These are phyloP conservation scores for Hirtodrosophila confusa DNA, from an alignment of 2,888 invertebrate genomes.

Conservation along the genomic window DNA sequence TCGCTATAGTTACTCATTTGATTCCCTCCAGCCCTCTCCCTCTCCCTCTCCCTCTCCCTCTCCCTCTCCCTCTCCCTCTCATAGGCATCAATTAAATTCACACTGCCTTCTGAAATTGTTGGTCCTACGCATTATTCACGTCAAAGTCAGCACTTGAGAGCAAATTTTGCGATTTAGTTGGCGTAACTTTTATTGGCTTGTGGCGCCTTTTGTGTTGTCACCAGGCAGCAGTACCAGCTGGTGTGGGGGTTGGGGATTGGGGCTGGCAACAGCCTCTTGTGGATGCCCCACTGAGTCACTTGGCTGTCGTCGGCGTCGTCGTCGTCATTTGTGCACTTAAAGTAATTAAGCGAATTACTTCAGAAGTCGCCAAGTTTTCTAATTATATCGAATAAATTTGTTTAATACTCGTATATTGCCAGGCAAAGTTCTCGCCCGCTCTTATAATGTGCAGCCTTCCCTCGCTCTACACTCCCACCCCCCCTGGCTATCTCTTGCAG, in stretches of 20 bases:
- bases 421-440: constrained; percentile 10
- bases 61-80: too few relatives aligned
- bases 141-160: constrained; percentile 53
- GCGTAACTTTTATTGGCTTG: constrained; percentile 72
- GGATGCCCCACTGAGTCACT: constrained; percentile 28
- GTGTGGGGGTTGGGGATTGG: neutral
- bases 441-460: neutral
- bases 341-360: constrained; percentile 81
- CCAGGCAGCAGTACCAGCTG: constrained; percentile 35
- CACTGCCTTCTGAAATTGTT: constrained; percentile 47
- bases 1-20: constrained; percentile 7
- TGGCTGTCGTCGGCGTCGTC: constrained; percentile 33
- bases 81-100: constrained; percentile 59
- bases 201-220: constrained; percentile 62
- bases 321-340: constrained; percentile 67
- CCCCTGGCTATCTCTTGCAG: constrained; percentile 17
- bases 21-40: neutral
- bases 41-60: neutral
- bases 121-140: constrained; percentile 53
- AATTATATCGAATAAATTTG: constrained; percentile 81
- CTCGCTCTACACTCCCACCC: neutral
- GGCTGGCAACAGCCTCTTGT: constrained; percentile 3
- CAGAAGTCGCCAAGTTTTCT: constrained; percentile 80
- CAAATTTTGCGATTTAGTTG: constrained; percentile 60
- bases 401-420: constrained; percentile 65